Percentiles rank a stretch among this genome's conserved stretches.
Evolutionary conservation across 2,797 vertebrate genomes (phyloP).

Genomic region (Ficedula albicollis): DNA sequence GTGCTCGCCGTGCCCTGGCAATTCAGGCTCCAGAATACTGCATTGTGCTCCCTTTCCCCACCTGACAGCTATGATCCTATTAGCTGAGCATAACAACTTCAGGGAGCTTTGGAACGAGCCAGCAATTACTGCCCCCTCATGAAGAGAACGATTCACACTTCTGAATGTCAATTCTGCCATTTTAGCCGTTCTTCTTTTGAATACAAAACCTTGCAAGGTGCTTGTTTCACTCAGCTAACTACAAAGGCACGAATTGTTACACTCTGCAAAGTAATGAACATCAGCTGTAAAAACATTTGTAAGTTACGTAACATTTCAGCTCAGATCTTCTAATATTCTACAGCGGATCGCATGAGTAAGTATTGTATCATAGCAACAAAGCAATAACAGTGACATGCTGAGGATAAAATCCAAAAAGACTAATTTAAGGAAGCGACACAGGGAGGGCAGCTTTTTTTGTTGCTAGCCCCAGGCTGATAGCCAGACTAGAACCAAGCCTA

Average conservation of each 20-base stretch:
- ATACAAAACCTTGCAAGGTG: not conserved
- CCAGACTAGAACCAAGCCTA: constrained; percentile 9
- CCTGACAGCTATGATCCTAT: not conserved
- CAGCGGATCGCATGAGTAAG: constrained; percentile 62
- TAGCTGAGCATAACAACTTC: not conserved
- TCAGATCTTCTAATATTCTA: constrained; percentile 63
- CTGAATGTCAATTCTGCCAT: not conserved
- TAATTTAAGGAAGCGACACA: constrained; percentile 69
- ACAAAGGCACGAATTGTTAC: constrained; percentile 2
- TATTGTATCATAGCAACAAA: constrained; percentile 77
- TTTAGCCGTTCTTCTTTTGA: not conserved
- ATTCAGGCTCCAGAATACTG: not conserved
- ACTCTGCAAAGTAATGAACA: constrained; percentile 15
- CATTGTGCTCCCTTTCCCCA: not conserved
- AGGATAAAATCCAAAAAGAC: constrained; percentile 70
- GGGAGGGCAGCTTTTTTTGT: constrained; percentile 52
- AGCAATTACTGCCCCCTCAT: not conserved
- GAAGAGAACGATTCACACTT: not conserved
- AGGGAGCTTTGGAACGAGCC: not conserved
- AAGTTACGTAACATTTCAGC: constrained; percentile 68
- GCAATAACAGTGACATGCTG: constrained; percentile 69
- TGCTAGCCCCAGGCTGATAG: constrained; percentile 42
- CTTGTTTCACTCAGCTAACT: not conserved
- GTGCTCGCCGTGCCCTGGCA: not conserved
- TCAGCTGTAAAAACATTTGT: constrained; percentile 63